Base-by-base conservation (phyloP, 2,113 vertebrate species). In the Colius striatus region DNA sequence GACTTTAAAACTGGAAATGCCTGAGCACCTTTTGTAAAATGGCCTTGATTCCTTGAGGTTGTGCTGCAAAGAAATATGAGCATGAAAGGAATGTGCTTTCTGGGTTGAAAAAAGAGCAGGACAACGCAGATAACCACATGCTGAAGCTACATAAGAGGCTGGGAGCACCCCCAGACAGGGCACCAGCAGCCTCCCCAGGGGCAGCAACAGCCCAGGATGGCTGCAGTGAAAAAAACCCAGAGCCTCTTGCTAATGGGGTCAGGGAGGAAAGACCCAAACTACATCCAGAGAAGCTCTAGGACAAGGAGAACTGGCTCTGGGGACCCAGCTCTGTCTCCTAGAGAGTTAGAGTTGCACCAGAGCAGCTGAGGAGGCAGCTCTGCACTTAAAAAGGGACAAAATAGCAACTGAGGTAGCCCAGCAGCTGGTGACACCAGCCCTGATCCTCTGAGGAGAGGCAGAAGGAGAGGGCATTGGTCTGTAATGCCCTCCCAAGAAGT, bases 1-100 rank as follows among this genome's bases (percentile, higher is more conserved):
- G 7, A 47, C 47, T 81, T 96, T 57, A 84, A 86, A 84, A 21
- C 45, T 74, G 61, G 27, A 89, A 87, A 80, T 57, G 53, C 47
- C 67, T 41, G 41, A 79, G 75, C 21, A 41, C 58, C 45, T 84
- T 81, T 71, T 63, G 36, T 63, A 68, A 71, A 78, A 74, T 1
- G 16, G 84, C 55, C 22, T 53, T 22, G 36, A 43, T 45, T 74
- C 70, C 81, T 78, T 61, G 45, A 91, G 61, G 53, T 22, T 72
- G 61, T 16, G 48, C 41, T 68, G 73, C 13, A 61, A 62, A 34
- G 68, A 67, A 85, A 78, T 32, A 17, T 6, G 47, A 66, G 57
- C 13, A 18, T 13, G 38, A 84, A 76, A 87, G 74, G 84, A 90
- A 89, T 74, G 83, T 19, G 7, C 32, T 70, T 47, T 34, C 47